Base-by-base conservation (phyloP, 2,797 vertebrate genomes). In the Tamandua tetradactyla region DNA sequence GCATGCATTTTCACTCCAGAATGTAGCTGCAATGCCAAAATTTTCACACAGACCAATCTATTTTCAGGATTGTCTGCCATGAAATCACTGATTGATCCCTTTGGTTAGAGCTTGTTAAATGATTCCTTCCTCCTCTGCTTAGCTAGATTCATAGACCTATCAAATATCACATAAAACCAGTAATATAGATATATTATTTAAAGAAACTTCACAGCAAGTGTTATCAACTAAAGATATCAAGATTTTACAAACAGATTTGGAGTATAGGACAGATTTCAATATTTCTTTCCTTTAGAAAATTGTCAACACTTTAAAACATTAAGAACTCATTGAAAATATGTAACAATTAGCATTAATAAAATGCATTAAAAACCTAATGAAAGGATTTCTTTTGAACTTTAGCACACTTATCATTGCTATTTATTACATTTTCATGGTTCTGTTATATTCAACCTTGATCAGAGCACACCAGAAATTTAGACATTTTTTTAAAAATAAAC, bases 161-260 rank as follows among this genome's bases (percentile, higher is more conserved):
- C 72, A 75, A 69, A 80, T 64, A 61, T 85, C 55, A 42, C 84
- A 64, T 83, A 93, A 97, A 97, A 95, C 64, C 62, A 17, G 30
- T 87, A 88, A 79, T 88, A 8, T 62, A 78, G 90, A 89, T 94
- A 95, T 93, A 57, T 74, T 96, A 72, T 59, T 96, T 83, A 89
- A 95, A 17, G 8, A 88, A 84, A 23, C 64, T 94, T 93, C 5
- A 0, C 76, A 94, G 61, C 62, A 71, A 84, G 57, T 64, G 30
- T 76, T 88, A 42, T 49, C 96, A 89, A 78, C 86, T 96, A 94
- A 93, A 93, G 55, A 93, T 42, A 87, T 92, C 94, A 96, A 93
- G 85, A 96, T 90, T 88, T 95, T 88, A 89, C 82, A 95, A 92
- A 55, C n/a, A 89, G 7, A 1, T 83, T 96, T 85, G 72, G 47